Evolutionary conservation across 2,797 vertebrate genomes (phyloP), one percentile per base, ranked within the genome.

Genomic region (Lindbergichthys nudifrons): DNA sequence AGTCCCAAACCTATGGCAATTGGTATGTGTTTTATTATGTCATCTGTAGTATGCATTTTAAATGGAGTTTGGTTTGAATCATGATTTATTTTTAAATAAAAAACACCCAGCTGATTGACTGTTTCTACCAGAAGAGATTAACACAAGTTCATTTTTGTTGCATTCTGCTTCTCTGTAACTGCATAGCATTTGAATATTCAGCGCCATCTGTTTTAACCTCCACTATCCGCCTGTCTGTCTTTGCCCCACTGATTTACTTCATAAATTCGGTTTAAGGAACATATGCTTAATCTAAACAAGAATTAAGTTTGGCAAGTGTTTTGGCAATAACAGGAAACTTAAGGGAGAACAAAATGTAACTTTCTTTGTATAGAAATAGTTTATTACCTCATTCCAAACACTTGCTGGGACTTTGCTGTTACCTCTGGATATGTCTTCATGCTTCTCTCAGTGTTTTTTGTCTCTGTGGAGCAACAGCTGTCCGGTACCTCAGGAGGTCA

Each of bases 181-280:
- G 60, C 52, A 15, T 19, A 48, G n/a, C 15, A 45, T 56, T 48
- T 80, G 75, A 87, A 83, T 81, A 78, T 87, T 73, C 75, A 79
- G 42, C 13, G 13, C 60, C 80, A 76, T 83, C 83, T 75, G 79
- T 43, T 64, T 65, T 75, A 65, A 75, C 51, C 65, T 65, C 53
- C 2, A 16, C 54, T 71, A 30, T 65, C 32, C 1, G 26, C 5
- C 41, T 53, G 45, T 16, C 60, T 41, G 47, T 26, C 43, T 59
- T 30, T 48, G 71, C 26, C 50, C 9, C 47, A 52, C 0, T 45
- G 23, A 73, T 6, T 30, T 19, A 59, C 62, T 79, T 57, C 21
- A 41, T 53, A 12, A 62, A 72, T 21, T 26, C 0, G 10, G 56
- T 30, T 61, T 3, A 57, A 52, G 30, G 18, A 50, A 43, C 51